These are phyloP conservation scores for Brachyrhaphis roseni DNA, from an alignment of 2,797 vertebrate species.

Conservation along the genomic window DNA sequence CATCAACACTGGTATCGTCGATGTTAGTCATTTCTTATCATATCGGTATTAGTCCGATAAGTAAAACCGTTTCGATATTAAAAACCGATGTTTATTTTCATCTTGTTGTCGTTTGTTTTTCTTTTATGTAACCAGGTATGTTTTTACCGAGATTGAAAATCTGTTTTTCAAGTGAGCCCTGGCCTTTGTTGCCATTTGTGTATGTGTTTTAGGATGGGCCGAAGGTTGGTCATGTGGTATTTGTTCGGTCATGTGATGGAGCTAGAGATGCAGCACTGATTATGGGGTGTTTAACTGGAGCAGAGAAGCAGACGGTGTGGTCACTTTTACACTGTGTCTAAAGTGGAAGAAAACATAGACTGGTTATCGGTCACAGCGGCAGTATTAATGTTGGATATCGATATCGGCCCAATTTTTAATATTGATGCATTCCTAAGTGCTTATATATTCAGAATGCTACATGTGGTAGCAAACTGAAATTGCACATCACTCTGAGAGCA, in stretches of 20 bases:
- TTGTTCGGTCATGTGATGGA: too few species aligned
- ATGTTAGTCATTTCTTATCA: neutral
- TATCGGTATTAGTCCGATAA: neutral
- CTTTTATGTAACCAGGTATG: too few species aligned
- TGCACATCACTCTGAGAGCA: neutral
- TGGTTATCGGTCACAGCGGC: too few species aligned
- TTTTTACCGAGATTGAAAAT: too few species aligned
- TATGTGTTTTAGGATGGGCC: too few species aligned
- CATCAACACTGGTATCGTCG: neutral
- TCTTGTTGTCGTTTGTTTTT: neutral
- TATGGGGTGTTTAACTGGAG: too few species aligned
- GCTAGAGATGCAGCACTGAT: too few species aligned
- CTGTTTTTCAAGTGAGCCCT: too few species aligned
- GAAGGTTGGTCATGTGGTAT: too few species aligned
- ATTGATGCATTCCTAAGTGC: neutral
- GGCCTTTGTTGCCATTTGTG: too few species aligned
- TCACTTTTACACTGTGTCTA: neutral
- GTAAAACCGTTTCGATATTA: neutral
- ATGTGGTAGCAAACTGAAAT: neutral
- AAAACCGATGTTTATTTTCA: neutral
- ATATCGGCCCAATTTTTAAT: too few species aligned
- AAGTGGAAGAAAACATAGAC: neutral
- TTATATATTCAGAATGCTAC: neutral
- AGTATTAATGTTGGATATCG: too few species aligned
- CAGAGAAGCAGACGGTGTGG: neutral